Base-by-base conservation (phyloP, 2,888 invertebrate genomes). In the Rhagophthalmus giganteus region DNA sequence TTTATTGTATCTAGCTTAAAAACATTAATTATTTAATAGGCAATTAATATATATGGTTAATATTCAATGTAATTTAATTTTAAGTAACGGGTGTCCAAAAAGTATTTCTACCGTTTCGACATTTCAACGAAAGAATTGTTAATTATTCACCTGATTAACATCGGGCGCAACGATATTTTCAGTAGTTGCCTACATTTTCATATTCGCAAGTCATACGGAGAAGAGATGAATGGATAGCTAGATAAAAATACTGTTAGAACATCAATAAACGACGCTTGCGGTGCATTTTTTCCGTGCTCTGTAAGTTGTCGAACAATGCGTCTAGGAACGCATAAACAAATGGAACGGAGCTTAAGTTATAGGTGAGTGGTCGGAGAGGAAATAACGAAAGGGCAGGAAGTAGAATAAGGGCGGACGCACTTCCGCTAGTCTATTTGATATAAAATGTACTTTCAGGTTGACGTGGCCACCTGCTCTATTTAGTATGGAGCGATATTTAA, bases 301-400 rank as follows among this genome's bases (percentile, higher is more conserved):
- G 20, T 20, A 7, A 20, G 4, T 20, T 20, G 20, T 3, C 7
- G 7, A 7, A 20, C 7, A 20, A 5, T 20, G 20, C 7, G 7
- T n/a, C n/a, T n/a, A n/a, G n/a, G n/a, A 7, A 20, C 20, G 20
- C 3, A 7, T 20, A 20, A 20, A 20, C 20, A 20, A 20, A 20
- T 20, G 7, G 20, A 20, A 20, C 20, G 7, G 20, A 20, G 4
- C 20, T 41, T 50, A 46, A 51, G 40, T 57, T 47, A 41, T 39
- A 34, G 20, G 20, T 16, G 34, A 34, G 34, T 20, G 20, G 34
- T 4, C 16, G 34, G 44, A 44, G 34, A 16, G 34, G 55, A 52
- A 51, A 49, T 46, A 45, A 50, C 55, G 49, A 57, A 58, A 56
- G 51, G 58, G 33, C 50, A 56, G 60, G 60, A 60, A 57, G 44